Evolutionary conservation across 2,888 invertebrate genomes (phyloP).

Genomic region (Caenorhabditis angaria): DNA sequence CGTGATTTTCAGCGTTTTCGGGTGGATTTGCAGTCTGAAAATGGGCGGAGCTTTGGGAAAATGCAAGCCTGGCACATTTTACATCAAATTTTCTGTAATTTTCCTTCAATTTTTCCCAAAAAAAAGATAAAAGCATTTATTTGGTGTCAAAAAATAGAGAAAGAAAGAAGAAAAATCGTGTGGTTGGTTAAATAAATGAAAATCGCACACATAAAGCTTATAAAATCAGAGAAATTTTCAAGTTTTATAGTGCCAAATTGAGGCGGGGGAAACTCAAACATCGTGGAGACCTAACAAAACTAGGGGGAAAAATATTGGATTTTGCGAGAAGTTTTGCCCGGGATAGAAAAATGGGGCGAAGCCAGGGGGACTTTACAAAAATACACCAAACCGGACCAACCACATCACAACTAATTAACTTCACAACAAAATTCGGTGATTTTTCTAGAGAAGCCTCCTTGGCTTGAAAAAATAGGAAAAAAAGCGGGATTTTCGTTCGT

Average conservation of each 20-base stretch:
- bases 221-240: conserved; percentile 2
- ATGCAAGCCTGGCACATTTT: too few relatives aligned
- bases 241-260: not conserved
- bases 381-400: not conserved
- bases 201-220: not conserved
- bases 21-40: too few relatives aligned
- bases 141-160: not conserved
- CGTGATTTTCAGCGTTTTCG: too few relatives aligned
- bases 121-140: conserved; percentile 2
- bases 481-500: not conserved
- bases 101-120: too few relatives aligned
- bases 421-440: not conserved
- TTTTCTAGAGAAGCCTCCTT: not conserved
- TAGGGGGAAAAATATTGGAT: not conserved
- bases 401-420: not conserved
- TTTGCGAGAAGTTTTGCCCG: not conserved
- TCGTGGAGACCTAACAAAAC: not conserved
- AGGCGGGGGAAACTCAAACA: not conserved
- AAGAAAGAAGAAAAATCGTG: not conserved
- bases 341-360: not conserved
- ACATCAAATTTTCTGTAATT: too few relatives aligned
- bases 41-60: too few relatives aligned
- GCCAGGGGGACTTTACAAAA: too few relatives aligned
- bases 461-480: not conserved
- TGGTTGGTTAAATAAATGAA: not conserved